These are phyloP conservation scores for Fragum fragum DNA, from an alignment of 2,888 invertebrate genomes.

Conservation along the genomic window DNA sequence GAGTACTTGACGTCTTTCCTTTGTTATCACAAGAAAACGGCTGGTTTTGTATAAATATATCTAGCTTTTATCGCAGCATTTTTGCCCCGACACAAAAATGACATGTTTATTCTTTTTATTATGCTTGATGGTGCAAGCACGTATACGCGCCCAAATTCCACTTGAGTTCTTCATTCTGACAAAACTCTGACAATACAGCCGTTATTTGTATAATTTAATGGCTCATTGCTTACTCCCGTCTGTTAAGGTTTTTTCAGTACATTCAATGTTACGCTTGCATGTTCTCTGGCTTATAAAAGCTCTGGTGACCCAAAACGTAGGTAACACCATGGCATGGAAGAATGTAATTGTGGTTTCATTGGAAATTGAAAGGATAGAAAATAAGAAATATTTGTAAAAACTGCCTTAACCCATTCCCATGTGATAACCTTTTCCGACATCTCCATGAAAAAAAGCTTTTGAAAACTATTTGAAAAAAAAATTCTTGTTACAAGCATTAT, in stretches of 20 bases:
- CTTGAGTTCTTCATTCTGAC: constrained; percentile 19
- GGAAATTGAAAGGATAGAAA: too few relatives aligned
- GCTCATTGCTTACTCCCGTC: constrained; percentile 60
- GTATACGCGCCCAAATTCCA: constrained; percentile 13
- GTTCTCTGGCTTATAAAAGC: constrained; percentile 49
- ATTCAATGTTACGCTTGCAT: constrained; percentile 61
- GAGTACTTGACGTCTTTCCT: constrained; percentile 20
- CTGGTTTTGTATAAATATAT: constrained; percentile 30
- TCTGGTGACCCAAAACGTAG: constrained; percentile 30
- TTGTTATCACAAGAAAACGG: constrained; percentile 25
- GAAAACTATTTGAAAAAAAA: too few relatives aligned
- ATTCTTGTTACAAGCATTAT: too few relatives aligned
- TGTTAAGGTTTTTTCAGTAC: constrained; percentile 62
- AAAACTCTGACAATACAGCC: constrained; percentile 50
- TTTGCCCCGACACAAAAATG: constrained; percentile 28
- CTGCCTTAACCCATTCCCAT: too few relatives aligned
- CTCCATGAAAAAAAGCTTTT: too few relatives aligned
- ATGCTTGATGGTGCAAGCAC: constrained; percentile 20
- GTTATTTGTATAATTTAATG: constrained; percentile 57
- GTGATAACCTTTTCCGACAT: too few relatives aligned
- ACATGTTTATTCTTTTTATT: constrained; percentile 23
- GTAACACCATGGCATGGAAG: constrained; percentile 16
- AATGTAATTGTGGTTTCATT: too few relatives aligned
- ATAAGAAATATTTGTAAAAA: too few relatives aligned
- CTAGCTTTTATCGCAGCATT: constrained; percentile 30